Conservation (phyloP, 2,797 vertebrate species). For the Labroides dimidiatus region DNA sequence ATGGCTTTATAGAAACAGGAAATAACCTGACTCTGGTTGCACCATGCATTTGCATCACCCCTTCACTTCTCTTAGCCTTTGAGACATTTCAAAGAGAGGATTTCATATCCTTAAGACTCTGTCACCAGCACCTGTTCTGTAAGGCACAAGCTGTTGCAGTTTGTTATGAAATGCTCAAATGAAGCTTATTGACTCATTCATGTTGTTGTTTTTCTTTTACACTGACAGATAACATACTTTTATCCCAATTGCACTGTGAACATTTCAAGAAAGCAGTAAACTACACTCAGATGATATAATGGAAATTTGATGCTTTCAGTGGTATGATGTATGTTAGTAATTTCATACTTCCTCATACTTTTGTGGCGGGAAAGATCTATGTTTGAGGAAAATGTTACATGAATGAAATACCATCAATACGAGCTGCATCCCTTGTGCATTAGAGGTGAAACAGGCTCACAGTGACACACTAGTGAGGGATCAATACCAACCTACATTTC, state of each 20-base stretch:
- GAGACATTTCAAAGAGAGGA: slow-evolving; percentile 16
- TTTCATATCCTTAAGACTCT: slow-evolving; percentile 2
- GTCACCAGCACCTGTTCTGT: slow-evolving; percentile 5
- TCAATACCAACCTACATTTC: slow-evolving; percentile 15
- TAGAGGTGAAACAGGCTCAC: slow-evolving; percentile 10
- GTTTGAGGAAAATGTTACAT: not conserved
- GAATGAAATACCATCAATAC: not conserved
- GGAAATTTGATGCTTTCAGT: no score
- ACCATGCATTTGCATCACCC: slow-evolving; percentile 6
- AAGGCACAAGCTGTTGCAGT: not conserved
- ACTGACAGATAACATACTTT: not conserved
- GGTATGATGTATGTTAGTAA: no score
- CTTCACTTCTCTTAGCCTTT: slow-evolving; percentile 1
- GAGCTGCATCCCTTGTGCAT: slow-evolving; percentile 6
- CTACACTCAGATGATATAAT: no score
- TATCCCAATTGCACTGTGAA: not conserved
- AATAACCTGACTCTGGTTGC: not conserved
- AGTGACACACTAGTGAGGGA: slow-evolving; percentile 18
- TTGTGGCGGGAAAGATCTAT: not conserved
- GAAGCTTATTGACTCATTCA: not conserved
- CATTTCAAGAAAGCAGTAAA: not conserved
- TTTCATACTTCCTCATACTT: not conserved
- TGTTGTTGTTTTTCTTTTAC: not conserved
- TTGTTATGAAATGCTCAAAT: not conserved
- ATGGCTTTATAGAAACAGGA: not conserved